Percentiles rank a stretch among this genome's conserved stretches.
These are phyloP conservation scores for Zaprionus nigranus DNA, from an alignment of 1,140 invertebrate genomes.

Conservation along the genomic window DNA sequence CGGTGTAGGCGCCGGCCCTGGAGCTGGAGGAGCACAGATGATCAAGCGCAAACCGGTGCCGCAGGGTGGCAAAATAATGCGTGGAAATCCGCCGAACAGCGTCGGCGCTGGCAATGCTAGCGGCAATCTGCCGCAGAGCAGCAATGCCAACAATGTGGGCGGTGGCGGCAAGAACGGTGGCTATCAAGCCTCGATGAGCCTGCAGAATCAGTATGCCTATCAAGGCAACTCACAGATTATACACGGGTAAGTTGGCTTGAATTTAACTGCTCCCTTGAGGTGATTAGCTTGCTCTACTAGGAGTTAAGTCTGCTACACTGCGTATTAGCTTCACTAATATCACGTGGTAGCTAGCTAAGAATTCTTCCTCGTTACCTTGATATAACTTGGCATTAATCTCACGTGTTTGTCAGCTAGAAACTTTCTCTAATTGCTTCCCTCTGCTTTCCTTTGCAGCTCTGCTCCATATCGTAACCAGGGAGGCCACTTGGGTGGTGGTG, in stretches of 20 bases:
- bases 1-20: slow-evolving; percentile 38
- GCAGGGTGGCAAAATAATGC: slow-evolving; percentile 72
- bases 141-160: slow-evolving; percentile 61
- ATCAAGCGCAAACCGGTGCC: slow-evolving; percentile 76
- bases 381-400: not conserved
- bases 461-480: slow-evolving; percentile 62
- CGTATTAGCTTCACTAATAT: too few relatives aligned
- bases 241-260: slow-evolving; percentile 57
- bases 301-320: too few relatives aligned
- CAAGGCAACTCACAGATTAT: slow-evolving; percentile 76
- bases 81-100: slow-evolving; percentile 66
- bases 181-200: slow-evolving; percentile 71
- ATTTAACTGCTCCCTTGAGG: too few relatives aligned
- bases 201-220: slow-evolving; percentile 77
- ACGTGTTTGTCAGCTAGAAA: too few relatives aligned
- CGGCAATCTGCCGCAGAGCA: slow-evolving; percentile 53
- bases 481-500: slow-evolving; percentile 64
- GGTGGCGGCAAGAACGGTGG: slow-evolving; percentile 55
- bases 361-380: too few relatives aligned
- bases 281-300: too few relatives aligned
- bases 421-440: not conserved
- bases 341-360: too few relatives aligned
- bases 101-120: slow-evolving; percentile 41
- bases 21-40: slow-evolving; percentile 58
- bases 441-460: slow-evolving; percentile 29